A percentile compares a stretch with the other conserved stretches of the same genome.
Conservation (phyloP, 2,113 vertebrate species). For the Ciconia maguari region DNA sequence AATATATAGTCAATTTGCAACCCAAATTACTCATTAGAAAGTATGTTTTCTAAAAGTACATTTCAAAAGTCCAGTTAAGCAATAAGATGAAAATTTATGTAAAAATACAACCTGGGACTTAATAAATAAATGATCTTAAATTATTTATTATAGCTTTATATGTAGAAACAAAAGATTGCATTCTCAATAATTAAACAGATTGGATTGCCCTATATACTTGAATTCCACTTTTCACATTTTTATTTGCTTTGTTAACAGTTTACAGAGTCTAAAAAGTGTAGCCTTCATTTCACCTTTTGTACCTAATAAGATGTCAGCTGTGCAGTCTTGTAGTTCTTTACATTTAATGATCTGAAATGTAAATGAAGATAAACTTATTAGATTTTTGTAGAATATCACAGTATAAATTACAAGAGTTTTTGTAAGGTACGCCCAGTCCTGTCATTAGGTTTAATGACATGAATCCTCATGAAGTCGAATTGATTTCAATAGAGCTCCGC, state of each 20-base stretch:
- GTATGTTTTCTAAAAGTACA: neutral
- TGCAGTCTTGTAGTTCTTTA: conserved; percentile 68
- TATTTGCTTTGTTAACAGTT: neutral
- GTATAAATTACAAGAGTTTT: neutral
- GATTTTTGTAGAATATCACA: neutral
- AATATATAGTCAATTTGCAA: neutral
- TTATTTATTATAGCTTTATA: neutral
- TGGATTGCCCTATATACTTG: neutral
- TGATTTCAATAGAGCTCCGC: neutral
- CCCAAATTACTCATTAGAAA: neutral
- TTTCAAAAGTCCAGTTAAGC: neutral
- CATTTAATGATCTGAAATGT: conserved; percentile 70
- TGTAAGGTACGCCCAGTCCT: neutral
- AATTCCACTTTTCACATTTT: neutral
- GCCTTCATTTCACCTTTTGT: neutral
- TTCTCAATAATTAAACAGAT: neutral
- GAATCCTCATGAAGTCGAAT: neutral
- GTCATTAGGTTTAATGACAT: neutral
- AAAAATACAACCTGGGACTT: neutral
- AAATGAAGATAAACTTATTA: neutral
- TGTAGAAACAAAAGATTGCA: neutral
- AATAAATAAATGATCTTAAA: neutral
- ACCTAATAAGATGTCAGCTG: conserved; percentile 39
- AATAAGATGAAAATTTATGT: neutral
- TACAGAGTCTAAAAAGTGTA: neutral